Percentiles rank a stretch among this genome's conserved stretches.
These are phyloP conservation scores for Gonioctena quinquepunctata DNA, from an alignment of 1,140 invertebrate genomes.

Conservation along the genomic window DNA sequence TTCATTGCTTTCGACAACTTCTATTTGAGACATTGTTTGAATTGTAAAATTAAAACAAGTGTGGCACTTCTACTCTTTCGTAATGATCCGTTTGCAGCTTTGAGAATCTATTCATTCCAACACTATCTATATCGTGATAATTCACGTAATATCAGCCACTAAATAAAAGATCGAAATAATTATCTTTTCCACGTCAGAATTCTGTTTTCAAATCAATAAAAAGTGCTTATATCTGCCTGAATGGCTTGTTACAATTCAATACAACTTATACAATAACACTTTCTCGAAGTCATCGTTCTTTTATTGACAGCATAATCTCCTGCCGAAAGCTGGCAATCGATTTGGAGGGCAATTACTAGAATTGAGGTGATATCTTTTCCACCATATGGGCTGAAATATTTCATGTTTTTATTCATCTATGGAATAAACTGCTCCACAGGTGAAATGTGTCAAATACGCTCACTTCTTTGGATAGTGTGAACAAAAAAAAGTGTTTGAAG, in stretches of 20 bases:
- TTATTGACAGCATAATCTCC: not conserved
- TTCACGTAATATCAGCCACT: not conserved
- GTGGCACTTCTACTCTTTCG: no score
- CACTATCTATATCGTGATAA: not conserved
- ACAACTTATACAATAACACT: not conserved
- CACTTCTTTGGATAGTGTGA: no score
- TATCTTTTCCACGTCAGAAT: no score
- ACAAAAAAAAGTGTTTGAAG: no score
- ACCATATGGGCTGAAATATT: not conserved
- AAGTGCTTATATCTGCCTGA: not conserved
- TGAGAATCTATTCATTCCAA: no score
- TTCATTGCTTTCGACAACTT: no score
- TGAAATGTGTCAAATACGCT: no score
- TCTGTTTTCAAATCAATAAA: no score
- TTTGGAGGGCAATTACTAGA: not conserved
- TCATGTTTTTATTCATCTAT: not conserved
- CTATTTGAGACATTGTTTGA: no score
- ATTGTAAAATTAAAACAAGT: no score
- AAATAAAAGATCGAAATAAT: not conserved
- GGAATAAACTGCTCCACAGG: not conserved
- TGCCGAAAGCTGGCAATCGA: not conserved
- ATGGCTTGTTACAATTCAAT: not conserved
- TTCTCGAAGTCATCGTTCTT: not conserved
- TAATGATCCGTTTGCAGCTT: no score
- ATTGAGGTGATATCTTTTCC: not conserved